Evolutionary conservation across 1,140 invertebrate species (phyloP).

Genomic region (Streblospio benedicti): DNA sequence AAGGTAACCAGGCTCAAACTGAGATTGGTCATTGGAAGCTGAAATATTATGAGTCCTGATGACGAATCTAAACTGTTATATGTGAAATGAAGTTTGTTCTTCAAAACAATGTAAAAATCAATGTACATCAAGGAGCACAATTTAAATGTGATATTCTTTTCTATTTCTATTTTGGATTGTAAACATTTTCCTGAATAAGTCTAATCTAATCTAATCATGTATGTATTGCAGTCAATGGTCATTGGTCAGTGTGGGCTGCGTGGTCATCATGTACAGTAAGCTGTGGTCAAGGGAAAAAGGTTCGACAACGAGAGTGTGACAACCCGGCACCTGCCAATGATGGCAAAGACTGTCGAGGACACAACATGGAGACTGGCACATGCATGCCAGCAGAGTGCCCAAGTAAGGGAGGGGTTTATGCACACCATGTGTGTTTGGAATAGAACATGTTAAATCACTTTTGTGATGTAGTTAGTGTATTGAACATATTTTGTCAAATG

Average conservation of each 20-base stretch:
- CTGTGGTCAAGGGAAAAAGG: conserved; percentile 30
- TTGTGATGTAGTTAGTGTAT: neutral
- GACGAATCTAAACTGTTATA: too few relatives aligned
- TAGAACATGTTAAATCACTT: neutral
- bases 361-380: conserved; percentile 17
- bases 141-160: too few relatives aligned
- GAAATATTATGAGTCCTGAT: too few relatives aligned
- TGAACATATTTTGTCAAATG: too few relatives aligned
- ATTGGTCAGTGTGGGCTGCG: conserved; percentile 30
- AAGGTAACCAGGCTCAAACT: conserved; percentile 27
- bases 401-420: too few relatives aligned
- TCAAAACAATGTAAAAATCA: too few relatives aligned
- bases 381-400: conserved; percentile 32
- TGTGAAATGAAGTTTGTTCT: too few relatives aligned
- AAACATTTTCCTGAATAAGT: too few relatives aligned
- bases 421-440: neutral
- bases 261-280: conserved; percentile 29
- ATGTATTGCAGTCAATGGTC: conserved; percentile 30
- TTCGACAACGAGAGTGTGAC: conserved; percentile 29
- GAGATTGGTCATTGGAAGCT: too few relatives aligned
- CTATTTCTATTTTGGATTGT: too few relatives aligned
- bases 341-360: conserved; percentile 52
- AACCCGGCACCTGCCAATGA: conserved; percentile 59
- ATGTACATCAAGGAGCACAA: too few relatives aligned
- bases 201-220: too few relatives aligned